Evolutionary conservation across 1,140 invertebrate genomes (phyloP), one percentile per base, ranked within the genome.

Genomic region (Vollenhovia emeryi): DNA sequence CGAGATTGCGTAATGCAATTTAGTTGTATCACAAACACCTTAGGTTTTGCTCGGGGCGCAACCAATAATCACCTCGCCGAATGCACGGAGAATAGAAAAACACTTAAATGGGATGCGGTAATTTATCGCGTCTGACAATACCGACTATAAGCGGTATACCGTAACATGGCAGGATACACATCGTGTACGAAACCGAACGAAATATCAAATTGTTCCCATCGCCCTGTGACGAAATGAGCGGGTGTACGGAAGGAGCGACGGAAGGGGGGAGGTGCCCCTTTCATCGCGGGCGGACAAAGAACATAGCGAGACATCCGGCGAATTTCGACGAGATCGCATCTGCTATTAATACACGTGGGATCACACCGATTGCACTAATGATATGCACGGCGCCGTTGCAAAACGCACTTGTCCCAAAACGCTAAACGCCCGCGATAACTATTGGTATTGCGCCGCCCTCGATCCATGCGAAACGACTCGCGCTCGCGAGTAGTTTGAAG

Each of bases 131-230:
- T 40, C 45, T 40, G 83, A 88, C 86, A 88, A 87, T 88, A 73
- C 75, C n/a, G 59, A 85, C 60, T 64, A 73, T 73, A 78, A 84
- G 50, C 66, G 36, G 86, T 73, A 59, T 62, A 45, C 45, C n/a
- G 55, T 59, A 82, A 82, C 43, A 78, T 69, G 73, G 71, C 66
- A 66, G 87, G 60, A 82, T 82, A 84, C 60, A 71, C 73, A 21
- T 69, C 59, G 33, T 33, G 87, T 88, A 93, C 90, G 90, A 91
- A 93, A 91, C 86, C 87, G 88, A 88, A 89, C 76, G 90, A 91
- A 93, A 94, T 94, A 94, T 94, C 93, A 92, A 93, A 89, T 92
- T 91, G 91, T 93, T 92, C 91, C 91, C 93, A 94, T 94, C 93
- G 92, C 91, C 89, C 50, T 89, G 89, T 93, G 92, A 91, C 91